A percentile compares a stretch with the other conserved stretches of the same genome.
Conservation (phyloP, 2,113 vertebrate species). For the Poecilia latipinna region DNA sequence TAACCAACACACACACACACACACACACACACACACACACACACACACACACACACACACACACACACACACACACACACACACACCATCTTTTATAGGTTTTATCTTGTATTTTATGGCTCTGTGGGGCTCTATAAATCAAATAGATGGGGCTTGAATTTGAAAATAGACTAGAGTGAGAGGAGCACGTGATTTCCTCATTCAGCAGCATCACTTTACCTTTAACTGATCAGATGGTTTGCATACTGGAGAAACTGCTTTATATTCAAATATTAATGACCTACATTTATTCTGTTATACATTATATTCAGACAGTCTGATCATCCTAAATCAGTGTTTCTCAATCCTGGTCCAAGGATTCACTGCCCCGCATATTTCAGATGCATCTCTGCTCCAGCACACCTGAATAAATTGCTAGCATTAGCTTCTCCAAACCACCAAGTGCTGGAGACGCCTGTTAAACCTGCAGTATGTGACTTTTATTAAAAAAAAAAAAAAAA, state of each 20-base stretch:
- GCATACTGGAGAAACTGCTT: not conserved
- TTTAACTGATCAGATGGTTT: not conserved
- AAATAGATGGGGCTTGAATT: conserved; percentile 7
- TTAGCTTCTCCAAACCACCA: too few species aligned
- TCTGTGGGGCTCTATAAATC: not conserved
- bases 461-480: too few species aligned
- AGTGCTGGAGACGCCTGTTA: too few species aligned
- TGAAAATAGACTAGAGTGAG: not conserved
- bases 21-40: not conserved
- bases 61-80: not conserved
- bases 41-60: conserved; percentile 9
- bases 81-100: not conserved
- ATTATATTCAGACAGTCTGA: not conserved
- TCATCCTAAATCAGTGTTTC: too few species aligned
- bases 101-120: conserved; percentile 4
- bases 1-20: conserved; percentile 1
- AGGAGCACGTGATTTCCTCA: not conserved
- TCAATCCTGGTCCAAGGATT: too few species aligned
- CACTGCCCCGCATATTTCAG: too few species aligned
- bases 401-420: too few species aligned
- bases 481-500: too few species aligned
- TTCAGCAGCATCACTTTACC: not conserved
- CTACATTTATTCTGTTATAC: not conserved
- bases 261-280: not conserved
- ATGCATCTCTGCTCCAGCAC: too few species aligned